Conservation (phyloP, 2,888 invertebrate species). For the Drosophila pseudotakahashii region DNA sequence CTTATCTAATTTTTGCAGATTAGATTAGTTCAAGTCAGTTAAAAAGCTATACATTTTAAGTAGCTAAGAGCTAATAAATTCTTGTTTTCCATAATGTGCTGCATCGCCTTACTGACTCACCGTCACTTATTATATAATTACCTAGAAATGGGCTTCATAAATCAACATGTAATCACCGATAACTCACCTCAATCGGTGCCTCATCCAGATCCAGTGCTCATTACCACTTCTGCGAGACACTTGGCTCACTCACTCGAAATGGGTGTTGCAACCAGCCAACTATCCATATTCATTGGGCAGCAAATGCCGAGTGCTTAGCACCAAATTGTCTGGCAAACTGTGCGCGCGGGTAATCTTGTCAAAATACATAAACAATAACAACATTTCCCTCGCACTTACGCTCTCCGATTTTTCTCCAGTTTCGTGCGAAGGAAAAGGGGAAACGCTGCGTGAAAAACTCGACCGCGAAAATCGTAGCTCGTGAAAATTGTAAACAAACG, state of each 20-base stretch:
- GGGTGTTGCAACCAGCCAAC: slow-evolving; percentile 9
- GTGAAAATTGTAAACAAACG: slow-evolving; percentile 77
- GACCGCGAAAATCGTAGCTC: slow-evolving; percentile 78
- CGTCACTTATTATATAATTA: slow-evolving; percentile 18
- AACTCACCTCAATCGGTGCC: slow-evolving; percentile 36
- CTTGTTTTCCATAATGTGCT: neutral
- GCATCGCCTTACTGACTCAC: slow-evolving; percentile 9
- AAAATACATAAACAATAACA: slow-evolving; percentile 83
- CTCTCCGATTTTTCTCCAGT: slow-evolving; percentile 60
- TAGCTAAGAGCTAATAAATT: too few relatives aligned
- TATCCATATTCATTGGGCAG: slow-evolving; percentile 6
- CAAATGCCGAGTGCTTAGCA: slow-evolving; percentile 36
- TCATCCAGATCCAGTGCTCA: slow-evolving; percentile 18
- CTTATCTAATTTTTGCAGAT: too few relatives aligned
- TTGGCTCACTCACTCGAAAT: slow-evolving; percentile 13
- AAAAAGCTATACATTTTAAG: too few relatives aligned
- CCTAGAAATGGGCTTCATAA: slow-evolving; percentile 24
- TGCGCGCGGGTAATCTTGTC: slow-evolving; percentile 78
- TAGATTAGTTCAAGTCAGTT: too few relatives aligned
- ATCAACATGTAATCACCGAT: slow-evolving; percentile 24
- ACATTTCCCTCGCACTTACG: slow-evolving; percentile 72
- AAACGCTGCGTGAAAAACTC: slow-evolving; percentile 71
- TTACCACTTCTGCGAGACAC: slow-evolving; percentile 26
- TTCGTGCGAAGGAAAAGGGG: neutral
- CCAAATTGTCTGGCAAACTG: slow-evolving; percentile 77